Base-by-base conservation (phyloP, 2,113 vertebrate species). In the Trichomycterus rosablanca region DNA sequence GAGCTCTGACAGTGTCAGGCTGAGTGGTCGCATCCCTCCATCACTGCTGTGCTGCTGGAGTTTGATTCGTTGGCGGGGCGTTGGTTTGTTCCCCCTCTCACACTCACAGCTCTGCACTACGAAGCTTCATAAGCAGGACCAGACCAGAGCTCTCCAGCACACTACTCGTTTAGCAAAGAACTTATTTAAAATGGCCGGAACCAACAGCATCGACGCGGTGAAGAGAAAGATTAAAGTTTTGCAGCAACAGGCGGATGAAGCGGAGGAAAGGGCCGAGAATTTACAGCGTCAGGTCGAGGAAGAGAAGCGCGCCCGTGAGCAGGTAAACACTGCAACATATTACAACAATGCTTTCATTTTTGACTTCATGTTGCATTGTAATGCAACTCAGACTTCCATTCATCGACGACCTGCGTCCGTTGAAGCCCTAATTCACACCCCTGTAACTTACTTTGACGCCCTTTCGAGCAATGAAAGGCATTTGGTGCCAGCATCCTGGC, bases 171-270 rank as follows among this genome's bases (percentile, higher is more conserved):
- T 15, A 49, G 6, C n/a, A 42, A 15, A 43, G 7, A 28, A 14
- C 18, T 22, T 51, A 18, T 16, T 12, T 15, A 71, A 55, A 59
- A 91, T 91, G 90, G 86, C 90, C 56, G 79, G 79, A 60, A 55
- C 74, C 10, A 89, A 83, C 70, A 90, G 89, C 10, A 88, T 92
- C 74, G 91, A 92, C 77, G 90, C 91, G 59, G 91, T 92, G 56
- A 92, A 90, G 80, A 84, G 90, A 66, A 93, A 91, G 80, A 93
- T 93, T 46, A 90, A 91, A 79, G 89, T 91, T 74, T 78, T 93
- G 76, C 91, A 93, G 80, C 88, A 92, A 62, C 91, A 93, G 72
- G 91, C 91, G 7, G 91, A 92, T 40, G 89, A 90, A 7, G 91
- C 90, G 0, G 89, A 91, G 76, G 91, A 93, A 66, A 78, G 85